Evolutionary conservation across 2,113 vertebrate species (phyloP).

Genomic region (Acanthochromis polyacanthus): DNA sequence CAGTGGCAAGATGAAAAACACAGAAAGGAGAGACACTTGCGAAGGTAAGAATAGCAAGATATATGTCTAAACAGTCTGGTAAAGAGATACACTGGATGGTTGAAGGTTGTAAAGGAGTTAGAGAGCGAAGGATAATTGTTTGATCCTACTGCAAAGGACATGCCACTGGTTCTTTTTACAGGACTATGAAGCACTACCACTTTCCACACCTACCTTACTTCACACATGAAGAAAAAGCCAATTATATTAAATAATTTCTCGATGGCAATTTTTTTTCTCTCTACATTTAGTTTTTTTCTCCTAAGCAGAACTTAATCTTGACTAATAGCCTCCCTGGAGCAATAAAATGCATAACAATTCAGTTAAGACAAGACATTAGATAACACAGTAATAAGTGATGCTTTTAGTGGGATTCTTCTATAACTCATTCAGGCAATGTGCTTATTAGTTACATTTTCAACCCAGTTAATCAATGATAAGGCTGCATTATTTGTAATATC

Average conservation of each 20-base stretch:
- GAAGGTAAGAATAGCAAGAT: neutral
- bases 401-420: no score
- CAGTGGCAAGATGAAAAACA: neutral
- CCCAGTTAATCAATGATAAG: no score
- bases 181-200: constrained; percentile 41
- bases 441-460: no score
- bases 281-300: neutral
- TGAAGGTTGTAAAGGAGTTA: constrained; percentile 13
- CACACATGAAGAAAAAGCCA: neutral
- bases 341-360: no score
- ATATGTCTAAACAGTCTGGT: neutral
- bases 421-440: no score
- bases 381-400: no score
- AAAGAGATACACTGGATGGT: neutral
- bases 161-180: constrained; percentile 27
- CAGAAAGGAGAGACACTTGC: neutral
- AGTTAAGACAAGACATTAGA: no score
- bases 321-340: no score
- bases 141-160: constrained; percentile 25
- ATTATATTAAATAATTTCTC: neutral
- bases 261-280: neutral
- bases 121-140: constrained; percentile 26
- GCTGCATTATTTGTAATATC: no score
- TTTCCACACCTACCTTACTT: constrained; percentile 21
- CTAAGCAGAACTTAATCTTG: no score